Conservation (phyloP, 92 coral and sea anemone species). For the Porites cylindrica region DNA sequence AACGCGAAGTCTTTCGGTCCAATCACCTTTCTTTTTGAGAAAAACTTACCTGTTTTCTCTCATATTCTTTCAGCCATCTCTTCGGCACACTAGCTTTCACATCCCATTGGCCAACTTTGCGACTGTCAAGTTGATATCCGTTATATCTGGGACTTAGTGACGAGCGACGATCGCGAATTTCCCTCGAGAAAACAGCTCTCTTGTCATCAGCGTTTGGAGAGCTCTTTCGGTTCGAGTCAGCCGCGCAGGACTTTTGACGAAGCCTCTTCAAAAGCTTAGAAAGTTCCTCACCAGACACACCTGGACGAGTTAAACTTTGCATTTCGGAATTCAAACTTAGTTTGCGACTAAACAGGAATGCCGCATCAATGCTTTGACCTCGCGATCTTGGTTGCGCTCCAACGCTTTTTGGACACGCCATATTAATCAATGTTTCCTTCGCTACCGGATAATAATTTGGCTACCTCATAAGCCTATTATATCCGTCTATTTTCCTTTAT, state of each 20-base stretch:
- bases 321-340: conserved; percentile 15
- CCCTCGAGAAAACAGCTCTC: conserved; percentile 1
- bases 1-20: neutral
- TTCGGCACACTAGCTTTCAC: conserved; percentile 24
- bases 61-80: conserved; percentile 52
- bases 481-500: neutral
- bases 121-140: neutral
- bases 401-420: conserved; percentile 19
- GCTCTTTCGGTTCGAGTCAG: neutral
- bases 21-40: neutral
- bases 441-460: conserved; percentile 15
- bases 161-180: conserved; percentile 3
- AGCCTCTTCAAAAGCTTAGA: conserved; percentile 14
- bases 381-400: conserved; percentile 11
- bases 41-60: conserved; percentile 34
- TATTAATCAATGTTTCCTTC: conserved; percentile 21
- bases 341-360: neutral
- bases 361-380: conserved; percentile 18
- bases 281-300: conserved; percentile 7
- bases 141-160: neutral
- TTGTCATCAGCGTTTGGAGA: neutral
- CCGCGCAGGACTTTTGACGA: conserved; percentile 7
- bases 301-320: neutral
- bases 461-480: neutral
- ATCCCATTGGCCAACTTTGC: conserved; percentile 16